Evolutionary conservation across 2,113 vertebrate genomes (phyloP), one percentile per base, ranked within the genome.

Genomic region (Pedionomus torquatus): DNA sequence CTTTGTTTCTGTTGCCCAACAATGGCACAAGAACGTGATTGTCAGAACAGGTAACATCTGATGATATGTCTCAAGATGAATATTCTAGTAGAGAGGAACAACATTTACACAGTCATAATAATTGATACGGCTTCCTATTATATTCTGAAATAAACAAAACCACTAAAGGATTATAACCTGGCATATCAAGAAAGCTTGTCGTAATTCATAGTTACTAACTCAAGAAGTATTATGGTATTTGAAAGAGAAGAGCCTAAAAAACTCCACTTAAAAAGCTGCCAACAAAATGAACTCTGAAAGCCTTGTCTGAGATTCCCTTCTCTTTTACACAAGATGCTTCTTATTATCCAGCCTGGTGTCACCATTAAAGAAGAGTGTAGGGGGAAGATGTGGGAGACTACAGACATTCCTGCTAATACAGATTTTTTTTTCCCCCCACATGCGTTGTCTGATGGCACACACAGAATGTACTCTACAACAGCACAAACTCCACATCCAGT

Each of bases 261-360:
- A 58, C 44, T 63, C 31, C 55, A 28, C 93, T 83, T 97, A 82
- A 95, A 96, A 96, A 97, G 96, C 96, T 97, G 92, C 96, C 95
- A 97, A 93, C 86, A 97, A 96, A 97, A 97, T 95, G 95, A 97
- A 97, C 95, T 95, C 95, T 96, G 95, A 87, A 92, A 96, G 93
- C 75, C 94, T 94, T 55, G 52, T 97, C 83, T 96, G 71, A 79
- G 90, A 52, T 69, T 80, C 69, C 39, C 95, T 61, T 83, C 69
- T 52, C 41, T 91, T 89, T 61, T 55, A 68, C 11, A 68, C 84
- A 31, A 86, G 92, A 83, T 26, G 87, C 93, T 83, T 95, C 97
- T 96, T 97, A 94, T 95, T 94, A 87, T 92, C 93, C 93, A 72
- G 94, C 3, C 85, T 91, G 93, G 70, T 84, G 90, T 97, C 81